A percentile compares a stretch with the other conserved stretches of the same genome.
These are phyloP conservation scores for Aleiodes testaceus DNA, from an alignment of 2,888 invertebrate species.

Conservation along the genomic window DNA sequence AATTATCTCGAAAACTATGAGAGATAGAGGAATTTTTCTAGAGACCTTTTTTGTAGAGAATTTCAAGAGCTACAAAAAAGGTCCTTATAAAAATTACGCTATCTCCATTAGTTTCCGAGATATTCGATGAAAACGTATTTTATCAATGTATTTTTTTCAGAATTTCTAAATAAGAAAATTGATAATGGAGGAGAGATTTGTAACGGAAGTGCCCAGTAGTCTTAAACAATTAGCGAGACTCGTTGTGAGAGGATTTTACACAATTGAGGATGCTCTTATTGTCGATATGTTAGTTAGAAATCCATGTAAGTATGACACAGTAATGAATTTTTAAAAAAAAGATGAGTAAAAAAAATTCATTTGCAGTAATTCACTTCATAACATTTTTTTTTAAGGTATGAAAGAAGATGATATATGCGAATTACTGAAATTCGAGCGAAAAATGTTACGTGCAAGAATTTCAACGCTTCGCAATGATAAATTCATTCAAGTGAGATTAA, in stretches of 20 bases:
- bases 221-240: conserved; percentile 93
- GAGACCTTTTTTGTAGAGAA: too few species aligned
- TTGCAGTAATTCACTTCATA: too few species aligned
- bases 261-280: conserved; percentile 93
- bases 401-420: conserved; percentile 94
- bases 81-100: background rate
- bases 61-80: background rate
- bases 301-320: conserved; percentile 81
- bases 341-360: background rate
- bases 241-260: conserved; percentile 94
- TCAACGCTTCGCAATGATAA: conserved; percentile 91
- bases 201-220: conserved; percentile 94
- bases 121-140: conserved; percentile 6
- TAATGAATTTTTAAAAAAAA: background rate
- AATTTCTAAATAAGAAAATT: conserved; percentile 44
- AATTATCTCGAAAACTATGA: too few species aligned
- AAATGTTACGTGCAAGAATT: conserved; percentile 92
- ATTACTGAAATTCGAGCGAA: conserved; percentile 92
- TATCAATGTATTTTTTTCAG: background rate
- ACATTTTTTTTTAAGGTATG: conserved; percentile 84
- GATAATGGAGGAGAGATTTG: conserved; percentile 83
- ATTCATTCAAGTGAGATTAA: conserved; percentile 91
- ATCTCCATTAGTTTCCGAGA: background rate
- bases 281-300: conserved; percentile 96
- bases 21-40: too few species aligned